Evolutionary conservation across 2,797 vertebrate species (phyloP).

Genomic region (Lacerta bilineata): DNA sequence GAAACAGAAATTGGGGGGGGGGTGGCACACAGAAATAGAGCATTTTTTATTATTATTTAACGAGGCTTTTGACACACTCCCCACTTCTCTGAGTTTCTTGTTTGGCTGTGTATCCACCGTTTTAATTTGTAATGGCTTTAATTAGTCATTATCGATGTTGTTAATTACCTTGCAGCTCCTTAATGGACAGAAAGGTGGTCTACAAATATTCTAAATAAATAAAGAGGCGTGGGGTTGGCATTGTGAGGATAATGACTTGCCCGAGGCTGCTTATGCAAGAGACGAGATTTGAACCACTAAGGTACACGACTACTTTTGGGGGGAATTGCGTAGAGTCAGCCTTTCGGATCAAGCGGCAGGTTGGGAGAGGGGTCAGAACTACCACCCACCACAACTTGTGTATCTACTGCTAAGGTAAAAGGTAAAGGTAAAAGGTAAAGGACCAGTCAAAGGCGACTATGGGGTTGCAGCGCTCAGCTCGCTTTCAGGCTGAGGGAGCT

Average conservation of each 20-base stretch:
- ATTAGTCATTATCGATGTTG: background rate
- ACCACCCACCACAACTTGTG: no score
- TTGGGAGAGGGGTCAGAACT: no score
- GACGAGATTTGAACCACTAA: background rate
- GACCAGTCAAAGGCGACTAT: no score
- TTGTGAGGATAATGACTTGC: background rate
- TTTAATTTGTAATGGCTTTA: constrained; percentile 9
- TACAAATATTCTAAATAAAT: background rate
- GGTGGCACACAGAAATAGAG: background rate
- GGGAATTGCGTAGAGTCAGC: background rate
- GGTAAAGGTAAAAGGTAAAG: no score
- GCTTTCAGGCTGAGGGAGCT: no score
- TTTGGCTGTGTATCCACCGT: background rate
- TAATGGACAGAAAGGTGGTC: background rate
- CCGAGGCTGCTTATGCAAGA: background rate
- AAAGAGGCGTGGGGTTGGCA: background rate
- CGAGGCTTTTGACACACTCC: background rate
- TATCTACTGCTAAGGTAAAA: no score
- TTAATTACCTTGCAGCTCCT: constrained; percentile 2
- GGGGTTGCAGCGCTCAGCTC: no score
- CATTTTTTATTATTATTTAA: background rate
- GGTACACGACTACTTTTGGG: background rate
- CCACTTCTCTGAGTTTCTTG: background rate
- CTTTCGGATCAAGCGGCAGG: background rate
- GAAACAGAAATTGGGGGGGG: no score